Percentiles rank a stretch among this genome's conserved stretches.
These are phyloP conservation scores for Drosophila kanapiae DNA, from an alignment of 1,140 invertebrate genomes.

Conservation along the genomic window DNA sequence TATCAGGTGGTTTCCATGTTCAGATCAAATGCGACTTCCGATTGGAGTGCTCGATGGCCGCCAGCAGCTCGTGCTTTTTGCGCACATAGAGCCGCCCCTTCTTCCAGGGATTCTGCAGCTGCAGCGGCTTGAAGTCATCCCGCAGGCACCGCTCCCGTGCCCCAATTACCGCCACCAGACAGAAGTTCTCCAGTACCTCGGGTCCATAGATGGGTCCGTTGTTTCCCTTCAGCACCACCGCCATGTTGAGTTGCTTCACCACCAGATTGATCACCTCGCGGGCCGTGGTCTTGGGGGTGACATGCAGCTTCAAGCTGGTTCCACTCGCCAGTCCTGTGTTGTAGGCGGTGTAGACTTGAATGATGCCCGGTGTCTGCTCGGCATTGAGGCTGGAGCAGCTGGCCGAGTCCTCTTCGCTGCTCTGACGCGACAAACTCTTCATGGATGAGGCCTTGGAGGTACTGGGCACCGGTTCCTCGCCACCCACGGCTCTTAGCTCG, in stretches of 20 bases:
- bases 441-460: conserved; percentile 68
- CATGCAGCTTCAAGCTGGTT: conserved; percentile 96
- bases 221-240: conserved; percentile 91
- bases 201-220: conserved; percentile 93
- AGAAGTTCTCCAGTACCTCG: conserved; percentile 94
- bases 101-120: conserved; percentile 97
- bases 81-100: conserved; percentile 96
- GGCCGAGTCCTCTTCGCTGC: conserved; percentile 76
- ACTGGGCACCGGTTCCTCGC: conserved; percentile 60
- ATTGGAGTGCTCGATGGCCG: conserved; percentile 93
- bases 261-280: conserved; percentile 97
- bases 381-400: conserved; percentile 74
- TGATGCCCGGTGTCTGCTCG: conserved; percentile 86
- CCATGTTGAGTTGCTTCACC: conserved; percentile 97
- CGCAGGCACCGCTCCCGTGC: conserved; percentile 95
- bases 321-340: conserved; percentile 96
- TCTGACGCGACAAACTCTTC: conserved; percentile 71
- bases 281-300: conserved; percentile 95
- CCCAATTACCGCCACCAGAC: conserved; percentile 97
- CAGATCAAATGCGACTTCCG: conserved; percentile 87
- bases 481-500: conserved; percentile 64
- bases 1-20: not conserved
- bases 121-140: conserved; percentile 96
- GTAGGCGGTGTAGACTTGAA: conserved; percentile 97
- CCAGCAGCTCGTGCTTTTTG: conserved; percentile 94